Base-by-base conservation (phyloP, 1,140 invertebrate genomes). In the Tribolium castaneum region DNA sequence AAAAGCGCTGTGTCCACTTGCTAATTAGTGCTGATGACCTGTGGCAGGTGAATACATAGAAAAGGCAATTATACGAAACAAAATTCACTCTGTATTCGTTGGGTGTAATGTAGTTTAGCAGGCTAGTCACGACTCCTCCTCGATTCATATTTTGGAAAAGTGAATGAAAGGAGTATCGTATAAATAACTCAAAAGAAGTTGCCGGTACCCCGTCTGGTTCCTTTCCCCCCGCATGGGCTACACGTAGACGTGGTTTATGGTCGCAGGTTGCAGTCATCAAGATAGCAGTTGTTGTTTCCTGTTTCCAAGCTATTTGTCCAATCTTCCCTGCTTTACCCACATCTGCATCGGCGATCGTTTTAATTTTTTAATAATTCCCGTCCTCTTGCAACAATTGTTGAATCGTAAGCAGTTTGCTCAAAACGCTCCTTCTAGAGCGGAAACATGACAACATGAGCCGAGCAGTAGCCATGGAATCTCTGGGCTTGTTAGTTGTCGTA, bases 131-230 rank as follows among this genome's bases (percentile, higher is more conserved):
- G 80, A 49, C 59, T 62, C 52, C 73, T 80, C 56, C 75, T 77
- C 80, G 77, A 81, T 81, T 81, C 81, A 80, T 78, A 82, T 82
- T 82, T 82, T 77, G 81, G 81, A 82, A 82, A 82, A 78, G 74
- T 80, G 81, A 82, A 82, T 82, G 81, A 82, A 82, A 78, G 79
- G 70, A 78, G 76, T 78, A 80, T 75, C 71, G 72, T 80, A 80
- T 80, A 80, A 80, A 80, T 80, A 80, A 80, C 79, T 80, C 71
- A 80, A 80, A 50, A 70, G 51, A 70, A 73, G 45, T 70, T 35
- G 49, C 16, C 62, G 49, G 59, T 52, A 70, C 39, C 39, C 52
- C 19, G 59, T 13, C 75, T 16, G 6, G 50, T 51, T 73, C 52
- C 52, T 52, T 56, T 52, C 30, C 25, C 50, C 22, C 16, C 50